phyloP scores from a whole-genome alignment of 2,888 invertebrate genomes.

The Zygaena filipendulae region DNA sequence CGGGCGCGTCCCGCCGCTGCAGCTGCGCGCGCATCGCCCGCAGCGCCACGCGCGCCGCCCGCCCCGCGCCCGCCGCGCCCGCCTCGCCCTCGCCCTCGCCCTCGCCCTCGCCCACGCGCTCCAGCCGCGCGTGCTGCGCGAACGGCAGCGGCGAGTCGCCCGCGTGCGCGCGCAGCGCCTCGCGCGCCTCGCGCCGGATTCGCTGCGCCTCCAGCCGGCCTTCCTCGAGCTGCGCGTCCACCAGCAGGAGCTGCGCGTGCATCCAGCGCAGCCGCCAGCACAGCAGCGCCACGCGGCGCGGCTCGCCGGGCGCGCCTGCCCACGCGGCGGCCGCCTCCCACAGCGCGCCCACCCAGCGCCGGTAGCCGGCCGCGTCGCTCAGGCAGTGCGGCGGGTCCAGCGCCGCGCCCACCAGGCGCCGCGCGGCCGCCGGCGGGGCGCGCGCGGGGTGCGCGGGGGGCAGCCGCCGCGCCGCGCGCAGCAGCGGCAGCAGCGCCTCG shows the following conservation, averaged over 20 bases:
- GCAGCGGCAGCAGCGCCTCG: constrained; percentile 22
- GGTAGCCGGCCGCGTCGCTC: constrained; percentile 34
- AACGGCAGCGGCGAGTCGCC: constrained; percentile 10
- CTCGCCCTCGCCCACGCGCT: constrained; percentile 19
- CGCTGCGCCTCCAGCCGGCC: constrained; percentile 19
- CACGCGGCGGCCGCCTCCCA: constrained; percentile 23
- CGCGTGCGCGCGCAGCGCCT: constrained; percentile 20
- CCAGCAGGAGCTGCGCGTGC: constrained; percentile 29
- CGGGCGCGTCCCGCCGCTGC: constrained; percentile 18
- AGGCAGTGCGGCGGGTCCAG: constrained; percentile 44
- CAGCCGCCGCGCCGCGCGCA: constrained; percentile 22
- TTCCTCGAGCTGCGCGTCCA: constrained; percentile 17
- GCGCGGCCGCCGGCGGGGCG: constrained; percentile 16
- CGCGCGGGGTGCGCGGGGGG: constrained; percentile 23
- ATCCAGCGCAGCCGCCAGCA: constrained; percentile 49
- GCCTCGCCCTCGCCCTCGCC: constrained; percentile 15
- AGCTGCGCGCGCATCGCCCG: constrained; percentile 15
- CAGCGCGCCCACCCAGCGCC: constrained; percentile 21
- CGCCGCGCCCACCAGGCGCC: constrained; percentile 23
- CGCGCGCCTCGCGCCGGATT: constrained; percentile 21
- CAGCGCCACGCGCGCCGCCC: constrained; percentile 16
- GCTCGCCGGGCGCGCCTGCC: constrained; percentile 17
- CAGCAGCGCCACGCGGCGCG: constrained; percentile 29
- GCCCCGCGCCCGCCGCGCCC: constrained; percentile 9
- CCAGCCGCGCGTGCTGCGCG: constrained; percentile 26